phyloP scores from a whole-genome alignment of 2,113 vertebrate species.

The Siniperca knerii region DNA sequence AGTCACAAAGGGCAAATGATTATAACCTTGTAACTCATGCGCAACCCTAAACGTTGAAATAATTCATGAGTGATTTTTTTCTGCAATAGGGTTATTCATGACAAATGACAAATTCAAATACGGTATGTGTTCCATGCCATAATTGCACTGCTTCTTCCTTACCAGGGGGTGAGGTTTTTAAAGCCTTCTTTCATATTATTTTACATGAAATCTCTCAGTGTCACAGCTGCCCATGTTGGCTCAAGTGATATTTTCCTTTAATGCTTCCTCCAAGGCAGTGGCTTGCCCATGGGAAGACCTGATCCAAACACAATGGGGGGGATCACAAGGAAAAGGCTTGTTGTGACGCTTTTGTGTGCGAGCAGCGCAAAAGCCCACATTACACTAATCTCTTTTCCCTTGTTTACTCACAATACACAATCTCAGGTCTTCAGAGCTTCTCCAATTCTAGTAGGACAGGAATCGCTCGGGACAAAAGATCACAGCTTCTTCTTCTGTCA shows the following conservation, averaged over 20 bases:
- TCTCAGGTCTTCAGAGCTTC: conserved; percentile 73
- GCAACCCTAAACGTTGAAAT: conserved; percentile 8
- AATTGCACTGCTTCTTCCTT: conserved; percentile 5
- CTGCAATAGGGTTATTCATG: conserved; percentile 24
- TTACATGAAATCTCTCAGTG: conserved; percentile 37
- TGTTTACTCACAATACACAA: conserved; percentile 77
- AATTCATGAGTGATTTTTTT: neutral
- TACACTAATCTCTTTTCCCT: conserved; percentile 82
- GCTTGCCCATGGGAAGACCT: conserved; percentile 66
- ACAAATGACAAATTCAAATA: conserved; percentile 36
- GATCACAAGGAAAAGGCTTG: conserved; percentile 73
- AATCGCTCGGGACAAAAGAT: conserved; percentile 60
- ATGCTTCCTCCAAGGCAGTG: conserved; percentile 58
- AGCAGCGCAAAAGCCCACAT: conserved; percentile 70
- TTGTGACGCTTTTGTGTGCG: conserved; percentile 75
- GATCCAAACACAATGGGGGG: conserved; percentile 72
- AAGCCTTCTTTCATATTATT: conserved; percentile 28
- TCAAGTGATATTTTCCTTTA: conserved; percentile 68
- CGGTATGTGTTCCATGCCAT: neutral
- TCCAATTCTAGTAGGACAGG: conserved; percentile 60
- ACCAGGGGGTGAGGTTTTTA: conserved; percentile 13
- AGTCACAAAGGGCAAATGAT: conserved; percentile 1
- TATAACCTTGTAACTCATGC: neutral
- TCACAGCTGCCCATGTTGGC: conserved; percentile 59
- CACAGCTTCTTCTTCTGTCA: conserved; percentile 34